Percentiles rank a stretch among this genome's conserved stretches.
Evolutionary conservation across 2,888 invertebrate genomes (phyloP).

Genomic region (Colletes collaris): DNA sequence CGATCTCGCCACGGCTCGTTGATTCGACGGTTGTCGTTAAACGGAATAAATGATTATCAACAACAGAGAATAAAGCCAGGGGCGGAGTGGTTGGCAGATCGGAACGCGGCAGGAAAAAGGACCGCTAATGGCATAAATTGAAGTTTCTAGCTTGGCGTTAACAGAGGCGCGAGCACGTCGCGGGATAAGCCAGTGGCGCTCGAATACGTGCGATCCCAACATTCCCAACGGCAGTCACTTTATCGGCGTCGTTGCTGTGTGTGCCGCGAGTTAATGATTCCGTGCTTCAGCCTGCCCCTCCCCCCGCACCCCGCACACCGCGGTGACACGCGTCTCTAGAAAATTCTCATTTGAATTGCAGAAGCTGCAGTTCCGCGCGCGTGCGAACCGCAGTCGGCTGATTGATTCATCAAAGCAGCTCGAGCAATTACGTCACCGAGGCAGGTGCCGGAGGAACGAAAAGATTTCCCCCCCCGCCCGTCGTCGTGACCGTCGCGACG

Average conservation of each 20-base stretch:
- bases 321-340: constrained; percentile 54
- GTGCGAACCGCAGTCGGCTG: constrained; percentile 36
- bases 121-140: constrained; percentile 61
- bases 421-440: constrained; percentile 57
- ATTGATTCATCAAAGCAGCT: constrained; percentile 69
- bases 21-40: constrained; percentile 32
- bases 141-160: constrained; percentile 51
- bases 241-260: constrained; percentile 47
- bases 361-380: constrained; percentile 53
- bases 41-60: constrained; percentile 42
- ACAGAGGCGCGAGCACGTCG: constrained; percentile 43
- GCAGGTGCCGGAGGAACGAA: constrained; percentile 57
- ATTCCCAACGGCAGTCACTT: constrained; percentile 41
- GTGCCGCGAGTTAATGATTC: constrained; percentile 60
- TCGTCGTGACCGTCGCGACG: neutral
- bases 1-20: constrained; percentile 26
- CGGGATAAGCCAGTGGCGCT: constrained; percentile 49
- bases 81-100: constrained; percentile 16
- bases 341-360: constrained; percentile 70
- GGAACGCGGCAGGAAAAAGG: constrained; percentile 50
- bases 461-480: constrained; percentile 39
- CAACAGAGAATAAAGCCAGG: constrained; percentile 17
- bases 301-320: neutral
- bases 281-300: constrained; percentile 1
- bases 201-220: constrained; percentile 13